phyloP scores from a whole-genome alignment of 2,888 invertebrate genomes.

The Cephus rjabovi region DNA sequence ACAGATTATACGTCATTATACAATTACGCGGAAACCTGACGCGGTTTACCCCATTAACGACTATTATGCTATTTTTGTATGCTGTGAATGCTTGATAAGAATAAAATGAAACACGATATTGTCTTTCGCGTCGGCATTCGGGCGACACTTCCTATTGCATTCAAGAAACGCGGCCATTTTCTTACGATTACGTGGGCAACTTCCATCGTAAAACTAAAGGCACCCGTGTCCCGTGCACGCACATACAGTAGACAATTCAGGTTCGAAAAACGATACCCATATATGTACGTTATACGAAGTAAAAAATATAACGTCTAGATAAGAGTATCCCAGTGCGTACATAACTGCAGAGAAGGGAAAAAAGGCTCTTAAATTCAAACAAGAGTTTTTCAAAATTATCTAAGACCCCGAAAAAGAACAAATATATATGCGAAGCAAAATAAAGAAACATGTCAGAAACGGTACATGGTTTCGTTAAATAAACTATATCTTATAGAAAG shows the following conservation, averaged over 20 bases:
- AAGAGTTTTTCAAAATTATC: background rate
- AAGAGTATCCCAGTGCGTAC: background rate
- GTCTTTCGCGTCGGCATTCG: background rate
- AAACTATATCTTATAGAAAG: background rate
- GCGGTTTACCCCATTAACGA: no score
- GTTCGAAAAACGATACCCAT: background rate
- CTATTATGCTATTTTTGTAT: no score
- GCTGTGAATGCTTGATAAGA: no score
- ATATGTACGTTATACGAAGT: background rate
- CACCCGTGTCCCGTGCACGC: no score
- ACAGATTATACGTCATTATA: no score
- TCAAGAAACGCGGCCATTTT: background rate
- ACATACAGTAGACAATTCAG: background rate
- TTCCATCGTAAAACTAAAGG: background rate
- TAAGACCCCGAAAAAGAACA: background rate
- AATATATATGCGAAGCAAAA: background rate
- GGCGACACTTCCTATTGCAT: background rate
- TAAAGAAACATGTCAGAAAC: background rate
- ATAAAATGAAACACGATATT: no score
- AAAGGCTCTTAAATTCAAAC: background rate
- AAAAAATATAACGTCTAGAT: background rate
- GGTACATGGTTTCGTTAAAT: background rate
- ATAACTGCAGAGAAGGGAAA: background rate
- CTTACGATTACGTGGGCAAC: background rate
- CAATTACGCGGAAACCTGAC: no score